Conservation (phyloP, 2,888 invertebrate species). For the Nomada ferruginata region DNA sequence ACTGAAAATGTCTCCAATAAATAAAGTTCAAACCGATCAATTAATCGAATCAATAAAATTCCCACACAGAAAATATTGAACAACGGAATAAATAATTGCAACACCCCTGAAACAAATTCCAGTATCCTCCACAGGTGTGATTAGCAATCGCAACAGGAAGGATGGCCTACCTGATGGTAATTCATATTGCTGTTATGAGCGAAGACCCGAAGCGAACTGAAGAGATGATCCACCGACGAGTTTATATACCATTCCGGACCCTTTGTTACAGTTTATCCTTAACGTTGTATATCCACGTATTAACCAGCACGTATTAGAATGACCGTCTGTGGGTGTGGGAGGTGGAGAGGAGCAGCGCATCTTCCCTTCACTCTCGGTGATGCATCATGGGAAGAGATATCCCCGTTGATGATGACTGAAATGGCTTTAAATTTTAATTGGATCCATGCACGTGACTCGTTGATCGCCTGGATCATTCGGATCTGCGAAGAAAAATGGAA, state of each 20-base stretch:
- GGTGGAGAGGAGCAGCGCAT: conserved; percentile 76
- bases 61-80: no score
- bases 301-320: conserved; percentile 73
- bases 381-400: conserved; percentile 71
- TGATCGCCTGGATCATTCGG: conserved; percentile 52
- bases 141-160: conserved; percentile 4
- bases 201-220: conserved; percentile 80
- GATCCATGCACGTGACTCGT: conserved; percentile 75
- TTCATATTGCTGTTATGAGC: conserved; percentile 79
- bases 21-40: no score
- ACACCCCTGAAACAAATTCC: not conserved
- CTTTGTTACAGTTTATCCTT: conserved; percentile 82
- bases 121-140: not conserved
- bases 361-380: conserved; percentile 81
- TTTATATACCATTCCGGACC: conserved; percentile 80
- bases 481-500: conserved; percentile 14
- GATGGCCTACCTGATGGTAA: conserved; percentile 77
- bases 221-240: conserved; percentile 77
- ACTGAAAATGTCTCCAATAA: not conserved
- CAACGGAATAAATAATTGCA: not conserved
- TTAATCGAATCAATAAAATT: no score
- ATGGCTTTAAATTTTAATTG: conserved; percentile 79
- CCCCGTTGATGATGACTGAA: conserved; percentile 70
- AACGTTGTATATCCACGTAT: conserved; percentile 73
- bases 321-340: conserved; percentile 70